A percentile compares a stretch with the other conserved stretches of the same genome.
phyloP scores from a whole-genome alignment of 2,113 vertebrate species.

The Amphilophus citrinellus region DNA sequence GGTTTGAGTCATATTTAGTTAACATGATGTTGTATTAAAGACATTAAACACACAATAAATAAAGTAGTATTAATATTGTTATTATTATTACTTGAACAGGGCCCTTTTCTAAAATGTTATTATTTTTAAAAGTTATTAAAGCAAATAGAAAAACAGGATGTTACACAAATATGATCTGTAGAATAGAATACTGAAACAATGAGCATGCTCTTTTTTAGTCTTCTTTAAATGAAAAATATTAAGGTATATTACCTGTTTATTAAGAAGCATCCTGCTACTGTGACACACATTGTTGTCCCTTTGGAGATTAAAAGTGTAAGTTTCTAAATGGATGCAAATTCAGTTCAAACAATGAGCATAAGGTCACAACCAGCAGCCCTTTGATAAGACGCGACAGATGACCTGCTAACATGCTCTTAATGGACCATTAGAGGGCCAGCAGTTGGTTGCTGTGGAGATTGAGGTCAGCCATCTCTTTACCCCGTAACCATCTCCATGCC shows the following conservation, averaged over 20 bases:
- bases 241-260: neutral
- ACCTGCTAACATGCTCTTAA: slow-evolving; percentile 31
- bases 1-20: too few relatives aligned
- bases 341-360: neutral
- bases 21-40: too few relatives aligned
- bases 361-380: slow-evolving; percentile 8
- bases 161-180: neutral
- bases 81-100: neutral
- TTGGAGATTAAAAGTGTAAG: neutral
- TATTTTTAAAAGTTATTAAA: neutral
- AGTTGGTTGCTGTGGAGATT: slow-evolving; percentile 39
- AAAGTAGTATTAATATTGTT: too few relatives aligned
- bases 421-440: slow-evolving; percentile 50
- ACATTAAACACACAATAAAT: too few relatives aligned
- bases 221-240: too few relatives aligned
- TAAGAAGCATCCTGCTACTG: too few relatives aligned
- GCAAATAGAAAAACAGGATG: neutral
- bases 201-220: neutral
- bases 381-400: slow-evolving; percentile 8
- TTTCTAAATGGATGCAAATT: neutral
- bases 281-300: too few relatives aligned
- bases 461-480: slow-evolving; percentile 34
- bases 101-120: neutral
- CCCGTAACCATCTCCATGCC: neutral
- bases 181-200: neutral